These are phyloP conservation scores for Cryptoblepharus egeriae DNA, from an alignment of 2,797 vertebrate genomes.

Conservation along the genomic window DNA sequence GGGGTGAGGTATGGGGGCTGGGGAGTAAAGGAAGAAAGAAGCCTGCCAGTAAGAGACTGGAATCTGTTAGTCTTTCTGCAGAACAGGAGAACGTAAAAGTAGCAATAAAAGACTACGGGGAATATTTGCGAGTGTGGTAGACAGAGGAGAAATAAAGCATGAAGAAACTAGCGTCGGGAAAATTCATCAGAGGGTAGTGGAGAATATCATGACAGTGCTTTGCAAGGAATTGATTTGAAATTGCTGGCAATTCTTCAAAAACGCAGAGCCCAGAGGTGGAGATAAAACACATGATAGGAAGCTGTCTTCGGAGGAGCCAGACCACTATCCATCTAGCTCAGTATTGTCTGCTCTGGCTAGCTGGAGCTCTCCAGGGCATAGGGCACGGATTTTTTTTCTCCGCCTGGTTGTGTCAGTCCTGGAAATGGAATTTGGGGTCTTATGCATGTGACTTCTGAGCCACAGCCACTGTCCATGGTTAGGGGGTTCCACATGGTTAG, in stretches of 20 bases:
- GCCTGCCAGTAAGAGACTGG: slow-evolving; percentile 67
- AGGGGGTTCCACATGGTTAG: no score
- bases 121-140: slow-evolving; percentile 60
- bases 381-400: no score
- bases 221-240: slow-evolving; percentile 48
- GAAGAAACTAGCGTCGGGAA: slow-evolving; percentile 42
- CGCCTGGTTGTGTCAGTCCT: no score
- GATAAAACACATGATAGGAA: not conserved
- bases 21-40: slow-evolving; percentile 57
- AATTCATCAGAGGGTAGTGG: slow-evolving; percentile 60
- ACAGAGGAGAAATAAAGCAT: slow-evolving; percentile 68
- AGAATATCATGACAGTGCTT: slow-evolving; percentile 41
- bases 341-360: no score
- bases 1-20: slow-evolving; percentile 6
- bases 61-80: slow-evolving; percentile 73
- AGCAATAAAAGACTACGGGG: slow-evolving; percentile 52
- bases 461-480: no score
- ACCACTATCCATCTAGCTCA: not conserved
- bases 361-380: no score
- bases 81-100: slow-evolving; percentile 38
- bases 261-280: not conserved
- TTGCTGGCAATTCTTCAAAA: not conserved
- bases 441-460: no score
- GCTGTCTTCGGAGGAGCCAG: no score
- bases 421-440: no score